Percentiles rank a stretch among this genome's conserved stretches.
These are phyloP conservation scores for Crocodylus rhombifer DNA, from an alignment of 2,797 vertebrate genomes.

Conservation along the genomic window DNA sequence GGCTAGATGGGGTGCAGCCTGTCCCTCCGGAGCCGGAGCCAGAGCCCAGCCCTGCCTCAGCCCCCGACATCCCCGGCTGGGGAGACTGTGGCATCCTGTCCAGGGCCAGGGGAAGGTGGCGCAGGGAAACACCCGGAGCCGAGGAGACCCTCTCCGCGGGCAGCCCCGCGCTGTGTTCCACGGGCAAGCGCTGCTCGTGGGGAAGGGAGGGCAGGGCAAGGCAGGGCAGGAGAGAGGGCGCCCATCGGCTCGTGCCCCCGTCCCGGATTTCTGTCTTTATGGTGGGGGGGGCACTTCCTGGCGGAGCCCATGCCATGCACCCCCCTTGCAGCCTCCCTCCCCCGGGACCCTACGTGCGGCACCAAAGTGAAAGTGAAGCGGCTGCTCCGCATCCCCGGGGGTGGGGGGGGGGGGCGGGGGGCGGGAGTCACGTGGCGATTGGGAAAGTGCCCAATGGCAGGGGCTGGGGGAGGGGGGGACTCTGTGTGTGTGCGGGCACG, in stretches of 20 bases:
- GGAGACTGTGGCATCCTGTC: too few species aligned
- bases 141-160: neutral
- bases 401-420: neutral
- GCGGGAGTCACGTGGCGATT: constrained; percentile 71
- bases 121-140: too few species aligned
- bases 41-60: too few species aligned
- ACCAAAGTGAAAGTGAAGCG: constrained; percentile 72
- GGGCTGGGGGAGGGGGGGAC: neutral
- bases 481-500: neutral
- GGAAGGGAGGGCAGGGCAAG: neutral
- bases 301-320: neutral
- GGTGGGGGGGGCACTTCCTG: neutral
- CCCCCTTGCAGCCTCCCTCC: accelerated
- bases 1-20: too few species aligned
- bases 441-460: constrained; percentile 23
- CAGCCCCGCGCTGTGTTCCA: neutral
- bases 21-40: too few species aligned
- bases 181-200: neutral
- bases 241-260: neutral
- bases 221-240: too few species aligned
- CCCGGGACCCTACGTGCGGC: neutral
- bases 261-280: too few species aligned
- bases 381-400: neutral
- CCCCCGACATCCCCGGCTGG: too few species aligned
- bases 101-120: too few species aligned